Conservation (phyloP, 1,140 invertebrate species). For the Apis dorsata region DNA sequence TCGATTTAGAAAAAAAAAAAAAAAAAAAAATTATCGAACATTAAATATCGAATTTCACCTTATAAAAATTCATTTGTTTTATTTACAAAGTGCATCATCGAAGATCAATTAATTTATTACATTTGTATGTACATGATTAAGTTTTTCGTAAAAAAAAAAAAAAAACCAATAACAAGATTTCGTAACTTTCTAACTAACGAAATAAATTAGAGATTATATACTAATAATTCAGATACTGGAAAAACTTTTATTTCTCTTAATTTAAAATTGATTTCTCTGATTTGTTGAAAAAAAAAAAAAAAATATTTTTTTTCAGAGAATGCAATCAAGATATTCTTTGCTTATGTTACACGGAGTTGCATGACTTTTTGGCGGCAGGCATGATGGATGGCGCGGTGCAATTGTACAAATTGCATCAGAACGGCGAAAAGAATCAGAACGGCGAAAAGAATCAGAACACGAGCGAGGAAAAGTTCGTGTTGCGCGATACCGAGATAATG, state of each 20-base stretch:
- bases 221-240: neutral
- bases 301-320: constrained; percentile 73
- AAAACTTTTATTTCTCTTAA: too few relatives aligned
- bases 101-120: too few relatives aligned
- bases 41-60: too few relatives aligned
- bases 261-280: too few relatives aligned
- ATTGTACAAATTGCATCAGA: constrained; percentile 77
- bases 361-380: constrained; percentile 81
- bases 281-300: neutral
- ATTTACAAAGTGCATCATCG: neutral
- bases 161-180: too few relatives aligned
- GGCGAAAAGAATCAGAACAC: constrained; percentile 11
- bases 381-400: constrained; percentile 81
- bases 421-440: constrained; percentile 48
- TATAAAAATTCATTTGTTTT: neutral
- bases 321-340: constrained; percentile 81
- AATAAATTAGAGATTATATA: too few relatives aligned
- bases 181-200: too few relatives aligned
- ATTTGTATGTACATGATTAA: too few relatives aligned
- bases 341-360: constrained; percentile 82
- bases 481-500: constrained; percentile 81
- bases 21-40: too few relatives aligned
- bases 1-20: neutral
- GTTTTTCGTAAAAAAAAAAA: too few relatives aligned
- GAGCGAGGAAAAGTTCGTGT: constrained; percentile 63